These are phyloP conservation scores for Helobdella robusta DNA, from an alignment of 2,888 invertebrate genomes.

Conservation along the genomic window DNA sequence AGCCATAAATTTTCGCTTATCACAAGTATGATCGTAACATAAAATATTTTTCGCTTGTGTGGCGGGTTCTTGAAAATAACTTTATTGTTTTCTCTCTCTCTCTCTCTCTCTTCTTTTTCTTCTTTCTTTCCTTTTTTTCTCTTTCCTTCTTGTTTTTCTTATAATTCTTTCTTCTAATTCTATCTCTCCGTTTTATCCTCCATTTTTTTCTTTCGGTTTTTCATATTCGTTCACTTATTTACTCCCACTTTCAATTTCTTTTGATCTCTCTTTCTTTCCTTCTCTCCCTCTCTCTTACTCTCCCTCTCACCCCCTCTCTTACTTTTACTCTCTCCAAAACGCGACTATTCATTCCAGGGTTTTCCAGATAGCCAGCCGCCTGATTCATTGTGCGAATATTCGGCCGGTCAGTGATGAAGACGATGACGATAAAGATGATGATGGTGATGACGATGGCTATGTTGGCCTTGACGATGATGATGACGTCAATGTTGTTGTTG, in stretches of 20 bases:
- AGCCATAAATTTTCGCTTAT: no score
- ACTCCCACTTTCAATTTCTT: background rate
- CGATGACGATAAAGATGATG: background rate
- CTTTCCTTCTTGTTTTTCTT: constrained; percentile 7
- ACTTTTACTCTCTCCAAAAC: background rate
- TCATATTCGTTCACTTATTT: background rate
- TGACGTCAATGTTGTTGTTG: background rate
- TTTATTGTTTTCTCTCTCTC: background rate
- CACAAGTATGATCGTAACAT: no score
- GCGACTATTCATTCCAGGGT: background rate
- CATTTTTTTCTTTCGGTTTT: background rate
- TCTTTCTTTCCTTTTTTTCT: background rate
- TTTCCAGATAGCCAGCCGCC: background rate
- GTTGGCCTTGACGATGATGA: background rate
- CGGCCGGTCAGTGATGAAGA: background rate
- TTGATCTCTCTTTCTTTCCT: background rate
- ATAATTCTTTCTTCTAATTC: background rate
- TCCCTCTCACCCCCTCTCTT: background rate
- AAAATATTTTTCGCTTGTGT: no score
- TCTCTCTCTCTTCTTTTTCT: background rate
- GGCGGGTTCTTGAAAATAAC: background rate
- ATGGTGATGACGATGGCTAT: background rate
- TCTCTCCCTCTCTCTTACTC: background rate
- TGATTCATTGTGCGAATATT: background rate
- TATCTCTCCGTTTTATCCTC: background rate